phyloP scores from a whole-genome alignment of 2,113 vertebrate species.

The Psittacula cyanocephala region DNA sequence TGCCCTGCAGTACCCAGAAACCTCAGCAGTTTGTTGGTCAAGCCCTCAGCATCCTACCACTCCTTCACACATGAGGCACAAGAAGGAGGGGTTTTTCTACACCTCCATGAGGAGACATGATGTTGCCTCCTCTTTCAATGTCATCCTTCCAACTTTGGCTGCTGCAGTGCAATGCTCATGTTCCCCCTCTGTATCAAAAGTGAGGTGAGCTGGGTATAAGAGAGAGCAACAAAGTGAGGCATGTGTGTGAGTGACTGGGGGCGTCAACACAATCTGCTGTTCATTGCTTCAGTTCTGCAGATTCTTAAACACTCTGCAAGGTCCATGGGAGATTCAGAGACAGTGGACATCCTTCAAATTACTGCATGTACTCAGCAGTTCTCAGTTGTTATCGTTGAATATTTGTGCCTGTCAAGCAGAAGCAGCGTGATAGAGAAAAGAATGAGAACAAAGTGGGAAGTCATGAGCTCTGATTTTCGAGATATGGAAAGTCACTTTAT shows the following conservation, averaged over 20 bases:
- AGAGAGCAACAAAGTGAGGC: not conserved
- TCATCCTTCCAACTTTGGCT: not conserved
- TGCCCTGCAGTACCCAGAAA: not conserved
- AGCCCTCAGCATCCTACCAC: not conserved
- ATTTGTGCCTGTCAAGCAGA: not conserved
- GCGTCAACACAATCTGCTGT: not conserved
- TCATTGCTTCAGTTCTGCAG: not conserved
- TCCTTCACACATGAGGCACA: not conserved
- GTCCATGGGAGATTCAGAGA: not conserved
- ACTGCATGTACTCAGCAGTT: not conserved
- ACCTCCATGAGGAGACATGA: fast-evolving
- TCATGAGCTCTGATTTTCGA: not conserved
- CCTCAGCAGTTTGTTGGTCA: not conserved
- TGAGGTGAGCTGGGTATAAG: fast-evolving
- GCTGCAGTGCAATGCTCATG: not conserved
- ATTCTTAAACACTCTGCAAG: not conserved
- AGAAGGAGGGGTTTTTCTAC: not conserved
- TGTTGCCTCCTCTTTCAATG: not conserved
- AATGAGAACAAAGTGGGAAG: not conserved
- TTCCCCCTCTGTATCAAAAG: not conserved
- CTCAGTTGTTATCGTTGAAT: not conserved
- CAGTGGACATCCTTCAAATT: not conserved
- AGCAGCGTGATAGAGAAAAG: not conserved
- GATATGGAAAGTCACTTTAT: not conserved
- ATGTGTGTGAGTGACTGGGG: not conserved